phyloP scores from a whole-genome alignment of 2,113 vertebrate genomes.

The Oreochromis niloticus region DNA sequence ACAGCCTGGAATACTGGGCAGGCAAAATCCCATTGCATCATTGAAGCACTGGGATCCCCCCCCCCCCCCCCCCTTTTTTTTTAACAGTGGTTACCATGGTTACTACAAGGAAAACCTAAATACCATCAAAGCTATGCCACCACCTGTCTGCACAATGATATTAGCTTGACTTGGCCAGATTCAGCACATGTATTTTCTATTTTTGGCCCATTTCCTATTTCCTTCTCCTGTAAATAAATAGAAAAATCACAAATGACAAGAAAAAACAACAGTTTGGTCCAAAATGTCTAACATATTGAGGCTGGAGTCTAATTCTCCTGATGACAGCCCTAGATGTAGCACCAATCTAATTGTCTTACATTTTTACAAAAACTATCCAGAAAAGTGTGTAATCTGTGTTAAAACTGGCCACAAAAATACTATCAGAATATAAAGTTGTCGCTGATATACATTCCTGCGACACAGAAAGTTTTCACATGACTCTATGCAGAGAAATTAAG shows the following conservation, averaged over 20 bases:
- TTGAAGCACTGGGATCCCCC: background rate
- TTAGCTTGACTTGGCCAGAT: background rate
- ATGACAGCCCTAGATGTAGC: background rate
- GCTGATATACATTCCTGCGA: background rate
- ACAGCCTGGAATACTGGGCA: slow-evolving; percentile 33
- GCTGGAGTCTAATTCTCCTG: background rate
- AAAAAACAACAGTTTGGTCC: background rate
- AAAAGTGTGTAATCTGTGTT: background rate
- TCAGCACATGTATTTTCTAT: background rate
- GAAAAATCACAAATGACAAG: background rate
- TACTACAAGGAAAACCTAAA: slow-evolving; percentile 33
- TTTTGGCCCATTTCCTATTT: background rate
- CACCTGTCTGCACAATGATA: slow-evolving; percentile 20
- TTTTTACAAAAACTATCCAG: background rate
- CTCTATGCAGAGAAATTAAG: background rate
- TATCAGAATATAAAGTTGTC: background rate
- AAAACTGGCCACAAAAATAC: background rate
- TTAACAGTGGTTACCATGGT: slow-evolving; percentile 30
- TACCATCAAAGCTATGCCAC: slow-evolving; percentile 19
- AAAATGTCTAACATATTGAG: background rate
- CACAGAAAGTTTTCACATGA: background rate
- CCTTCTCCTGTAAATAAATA: background rate
- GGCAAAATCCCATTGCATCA: slow-evolving; percentile 37
- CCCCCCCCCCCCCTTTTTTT: background rate
- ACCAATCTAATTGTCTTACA: rapidly evolving